These are phyloP conservation scores for Mormyrus lacerda DNA, from an alignment of 2,113 vertebrate genomes.

Conservation along the genomic window DNA sequence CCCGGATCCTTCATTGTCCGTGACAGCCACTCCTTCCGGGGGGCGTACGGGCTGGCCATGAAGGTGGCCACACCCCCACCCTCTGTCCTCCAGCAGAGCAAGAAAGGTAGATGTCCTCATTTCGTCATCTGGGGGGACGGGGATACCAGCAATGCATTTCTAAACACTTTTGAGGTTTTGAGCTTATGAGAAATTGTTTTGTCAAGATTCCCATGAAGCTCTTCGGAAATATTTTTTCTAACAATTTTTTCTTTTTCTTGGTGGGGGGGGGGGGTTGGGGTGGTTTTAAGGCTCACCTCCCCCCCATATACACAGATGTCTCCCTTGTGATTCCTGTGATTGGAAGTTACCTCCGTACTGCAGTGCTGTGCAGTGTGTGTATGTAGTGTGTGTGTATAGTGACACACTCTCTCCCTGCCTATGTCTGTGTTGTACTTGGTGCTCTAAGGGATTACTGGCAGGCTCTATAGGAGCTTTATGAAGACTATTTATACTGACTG, in stretches of 20 bases:
- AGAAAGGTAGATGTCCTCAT: slow-evolving; percentile 66
- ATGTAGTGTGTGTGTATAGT: neutral
- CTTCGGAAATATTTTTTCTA: neutral
- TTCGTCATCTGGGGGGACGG: neutral
- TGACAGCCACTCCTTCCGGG: slow-evolving; percentile 91
- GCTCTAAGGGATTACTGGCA: neutral
- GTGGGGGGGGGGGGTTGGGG: neutral
- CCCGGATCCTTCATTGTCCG: slow-evolving; percentile 85
- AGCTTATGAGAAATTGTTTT: neutral
- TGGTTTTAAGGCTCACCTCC: neutral
- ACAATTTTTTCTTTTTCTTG: neutral
- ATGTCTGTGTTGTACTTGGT: neutral
- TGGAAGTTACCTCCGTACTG: neutral
- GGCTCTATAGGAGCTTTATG: neutral
- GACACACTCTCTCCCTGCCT: neutral
- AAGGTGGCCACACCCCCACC: slow-evolving; percentile 88
- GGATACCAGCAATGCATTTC: neutral
- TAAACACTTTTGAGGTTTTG: neutral
- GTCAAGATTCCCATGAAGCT: neutral
- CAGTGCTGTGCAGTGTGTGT: neutral
- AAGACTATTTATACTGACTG: neutral
- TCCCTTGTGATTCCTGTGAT: neutral
- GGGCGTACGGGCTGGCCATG: slow-evolving; percentile 90
- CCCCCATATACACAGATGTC: neutral
- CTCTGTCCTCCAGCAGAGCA: slow-evolving; percentile 75